Evolutionary conservation across 2,888 invertebrate genomes (phyloP).

Genomic region (Leptogaster cylindrica): DNA sequence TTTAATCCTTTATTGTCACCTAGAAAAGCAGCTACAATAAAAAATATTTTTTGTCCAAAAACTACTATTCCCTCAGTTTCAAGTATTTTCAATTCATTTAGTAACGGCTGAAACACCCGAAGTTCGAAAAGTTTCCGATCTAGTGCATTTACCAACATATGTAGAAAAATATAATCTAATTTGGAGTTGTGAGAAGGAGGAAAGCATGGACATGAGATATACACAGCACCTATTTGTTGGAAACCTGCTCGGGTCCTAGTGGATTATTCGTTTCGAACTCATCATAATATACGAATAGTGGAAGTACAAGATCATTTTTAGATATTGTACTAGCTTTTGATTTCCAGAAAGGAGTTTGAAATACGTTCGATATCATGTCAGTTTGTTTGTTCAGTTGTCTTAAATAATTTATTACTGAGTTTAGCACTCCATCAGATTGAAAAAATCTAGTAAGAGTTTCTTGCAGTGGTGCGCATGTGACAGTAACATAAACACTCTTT

Average conservation of each 20-base stretch:
- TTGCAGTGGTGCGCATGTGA: no score
- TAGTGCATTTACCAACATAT: conserved; percentile 7
- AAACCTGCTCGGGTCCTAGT: conserved; percentile 16
- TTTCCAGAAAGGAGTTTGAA: conserved; percentile 13
- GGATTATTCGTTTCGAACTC: conserved; percentile 32
- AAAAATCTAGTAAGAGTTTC: no score
- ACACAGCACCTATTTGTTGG: conserved; percentile 11
- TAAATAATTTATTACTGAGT: no score
- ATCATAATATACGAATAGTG: conserved; percentile 18
- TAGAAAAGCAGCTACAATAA: conserved; percentile 2
- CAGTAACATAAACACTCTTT: no score
- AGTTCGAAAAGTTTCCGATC: conserved; percentile 22
- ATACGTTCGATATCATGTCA: neutral
- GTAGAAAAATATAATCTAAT: conserved; percentile 26
- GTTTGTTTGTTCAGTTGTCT: no score
- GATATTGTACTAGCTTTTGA: neutral
- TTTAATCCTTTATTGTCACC: conserved; percentile 39
- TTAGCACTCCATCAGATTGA: no score
- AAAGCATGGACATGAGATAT: conserved; percentile 22
- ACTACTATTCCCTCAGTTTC: conserved; percentile 5
- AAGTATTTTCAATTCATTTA: conserved; percentile 18
- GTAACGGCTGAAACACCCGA: conserved; percentile 1
- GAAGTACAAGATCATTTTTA: conserved; percentile 14
- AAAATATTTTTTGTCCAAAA: neutral
- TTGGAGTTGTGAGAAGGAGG: neutral